A percentile compares a stretch with the other conserved stretches of the same genome.
These are phyloP conservation scores for Dendroctonus valens DNA, from an alignment of 1,140 invertebrate genomes.

Conservation along the genomic window DNA sequence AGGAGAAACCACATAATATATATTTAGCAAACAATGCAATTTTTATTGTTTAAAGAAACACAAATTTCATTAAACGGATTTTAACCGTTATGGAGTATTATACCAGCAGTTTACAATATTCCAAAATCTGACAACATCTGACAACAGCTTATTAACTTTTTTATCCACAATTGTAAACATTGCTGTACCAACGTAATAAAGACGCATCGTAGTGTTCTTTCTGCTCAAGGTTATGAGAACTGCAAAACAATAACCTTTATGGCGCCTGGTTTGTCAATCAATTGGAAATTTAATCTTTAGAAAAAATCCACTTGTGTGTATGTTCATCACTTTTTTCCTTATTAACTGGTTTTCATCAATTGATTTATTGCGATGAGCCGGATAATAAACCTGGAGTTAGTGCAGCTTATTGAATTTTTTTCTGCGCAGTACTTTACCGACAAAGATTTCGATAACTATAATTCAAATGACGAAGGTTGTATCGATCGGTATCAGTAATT, in stretches of 20 bases:
- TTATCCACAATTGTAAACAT: constrained; percentile 2
- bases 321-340: background rate
- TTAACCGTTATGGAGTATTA: no score
- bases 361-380: constrained; percentile 10
- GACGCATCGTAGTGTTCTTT: constrained; percentile 1
- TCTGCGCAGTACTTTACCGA: constrained; percentile 6
- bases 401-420: background rate
- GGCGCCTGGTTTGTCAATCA: constrained; percentile 17
- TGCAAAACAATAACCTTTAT: constrained; percentile 20
- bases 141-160: constrained; percentile 1
- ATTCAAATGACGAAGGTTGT: no score
- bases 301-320: constrained; percentile 9
- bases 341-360: background rate
- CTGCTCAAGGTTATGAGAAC: constrained; percentile 19
- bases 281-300: constrained; percentile 10
- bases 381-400: constrained; percentile 10
- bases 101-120: no score
- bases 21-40: no score
- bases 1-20: no score
- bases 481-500: no score
- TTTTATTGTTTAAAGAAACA: no score
- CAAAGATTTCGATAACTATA: background rate
- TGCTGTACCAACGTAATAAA: background rate
- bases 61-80: no score
- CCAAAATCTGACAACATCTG: no score